A percentile compares a stretch with the other conserved stretches of the same genome.
These are phyloP conservation scores for Rhopalosiphum maidis DNA, from an alignment of 1,140 invertebrate species.

Conservation along the genomic window DNA sequence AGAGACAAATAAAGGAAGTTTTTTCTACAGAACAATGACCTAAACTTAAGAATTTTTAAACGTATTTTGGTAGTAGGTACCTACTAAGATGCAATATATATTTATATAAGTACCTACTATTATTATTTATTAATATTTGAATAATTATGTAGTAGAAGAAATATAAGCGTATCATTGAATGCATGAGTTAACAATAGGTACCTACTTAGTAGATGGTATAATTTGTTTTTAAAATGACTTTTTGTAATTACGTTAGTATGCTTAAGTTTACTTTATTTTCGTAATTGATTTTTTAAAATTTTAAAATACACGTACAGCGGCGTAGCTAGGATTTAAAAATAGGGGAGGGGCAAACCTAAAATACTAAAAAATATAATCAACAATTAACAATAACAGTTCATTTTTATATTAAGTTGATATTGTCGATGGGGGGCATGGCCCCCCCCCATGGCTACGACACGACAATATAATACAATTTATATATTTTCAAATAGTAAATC, in stretches of 20 bases:
- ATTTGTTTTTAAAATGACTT: neutral
- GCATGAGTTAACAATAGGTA: neutral
- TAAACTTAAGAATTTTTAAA: neutral
- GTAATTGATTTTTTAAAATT: neutral
- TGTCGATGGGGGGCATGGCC: no score
- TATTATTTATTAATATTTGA: neutral
- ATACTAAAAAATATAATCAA: neutral
- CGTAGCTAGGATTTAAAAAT: no score
- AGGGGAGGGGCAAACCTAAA: no score
- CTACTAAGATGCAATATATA: neutral
- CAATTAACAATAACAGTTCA: no score
- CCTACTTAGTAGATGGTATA: neutral
- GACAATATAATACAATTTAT: neutral
- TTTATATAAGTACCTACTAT: neutral
- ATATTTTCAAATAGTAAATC: neutral
- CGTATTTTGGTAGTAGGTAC: neutral
- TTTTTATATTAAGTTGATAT: no score
- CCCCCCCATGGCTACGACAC: no score
- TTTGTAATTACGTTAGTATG: no score
- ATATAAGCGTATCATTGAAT: neutral
- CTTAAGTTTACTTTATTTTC: neutral
- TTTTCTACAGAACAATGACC: neutral
- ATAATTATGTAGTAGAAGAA: neutral
- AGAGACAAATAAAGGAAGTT: slow-evolving; percentile 22
- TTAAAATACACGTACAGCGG: neutral